Conservation (phyloP, 2,888 invertebrate species). For the Leptopilina syphax region DNA sequence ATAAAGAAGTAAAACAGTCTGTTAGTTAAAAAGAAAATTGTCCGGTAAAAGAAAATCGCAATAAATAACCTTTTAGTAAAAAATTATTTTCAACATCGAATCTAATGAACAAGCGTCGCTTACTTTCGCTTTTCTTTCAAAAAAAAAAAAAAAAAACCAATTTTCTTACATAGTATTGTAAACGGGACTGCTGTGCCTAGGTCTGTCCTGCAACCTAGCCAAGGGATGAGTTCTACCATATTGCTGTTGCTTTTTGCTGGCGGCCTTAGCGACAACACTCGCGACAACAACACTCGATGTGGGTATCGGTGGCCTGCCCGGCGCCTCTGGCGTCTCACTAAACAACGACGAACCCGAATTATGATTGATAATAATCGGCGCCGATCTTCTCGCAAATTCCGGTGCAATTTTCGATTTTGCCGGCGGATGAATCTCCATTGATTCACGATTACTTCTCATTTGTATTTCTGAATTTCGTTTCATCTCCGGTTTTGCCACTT, state of each 20-base stretch:
- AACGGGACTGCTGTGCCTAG: conserved; percentile 88
- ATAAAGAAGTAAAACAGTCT: too few species aligned
- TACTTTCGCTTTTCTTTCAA: neutral
- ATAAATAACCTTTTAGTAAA: too few species aligned
- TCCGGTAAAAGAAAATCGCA: too few species aligned
- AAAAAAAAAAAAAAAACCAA: neutral
- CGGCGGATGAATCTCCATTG: conserved; percentile 70
- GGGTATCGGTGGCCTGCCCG: conserved; percentile 76
- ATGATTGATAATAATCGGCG: conserved; percentile 70
- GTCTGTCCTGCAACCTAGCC: conserved; percentile 89
- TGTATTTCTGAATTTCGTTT: conserved; percentile 67
- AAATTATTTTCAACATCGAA: too few species aligned
- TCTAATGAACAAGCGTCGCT: neutral
- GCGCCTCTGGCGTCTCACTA: conserved; percentile 64
- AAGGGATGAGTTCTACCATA: conserved; percentile 96
- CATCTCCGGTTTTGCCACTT: conserved; percentile 76
- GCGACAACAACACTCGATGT: conserved; percentile 82
- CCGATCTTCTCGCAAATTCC: conserved; percentile 71
- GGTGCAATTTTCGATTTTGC: conserved; percentile 71
- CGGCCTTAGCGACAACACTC: conserved; percentile 84
- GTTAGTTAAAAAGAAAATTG: too few species aligned
- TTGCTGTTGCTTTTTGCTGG: conserved; percentile 89
- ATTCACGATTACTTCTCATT: conserved; percentile 60
- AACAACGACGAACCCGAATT: conserved; percentile 49
- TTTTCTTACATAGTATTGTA: conserved; percentile 89